Evolutionary conservation across 1,140 invertebrate species (phyloP).

Genomic region (Rhynchophorus ferrugineus): DNA sequence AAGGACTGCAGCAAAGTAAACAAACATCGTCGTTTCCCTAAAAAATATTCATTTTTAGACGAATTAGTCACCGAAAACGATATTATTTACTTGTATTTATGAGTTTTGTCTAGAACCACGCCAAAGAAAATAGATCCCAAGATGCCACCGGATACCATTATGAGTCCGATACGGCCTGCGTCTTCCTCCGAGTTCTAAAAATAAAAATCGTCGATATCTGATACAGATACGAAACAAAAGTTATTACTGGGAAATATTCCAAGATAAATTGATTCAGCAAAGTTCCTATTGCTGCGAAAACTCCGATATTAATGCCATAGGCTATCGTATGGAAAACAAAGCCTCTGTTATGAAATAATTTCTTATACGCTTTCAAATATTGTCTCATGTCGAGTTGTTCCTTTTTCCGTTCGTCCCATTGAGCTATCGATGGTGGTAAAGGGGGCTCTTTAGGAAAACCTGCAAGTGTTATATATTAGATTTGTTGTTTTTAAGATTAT

Average conservation of each 20-base stretch:
- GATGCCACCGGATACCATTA: constrained; percentile 62
- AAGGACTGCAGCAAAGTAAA: constrained; percentile 19
- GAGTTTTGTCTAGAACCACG: constrained; percentile 58
- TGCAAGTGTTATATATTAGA: too few relatives aligned
- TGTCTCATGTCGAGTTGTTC: background rate
- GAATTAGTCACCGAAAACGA: background rate
- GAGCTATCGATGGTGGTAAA: constrained; percentile 13
- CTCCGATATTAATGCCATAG: constrained; percentile 27
- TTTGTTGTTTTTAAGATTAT: too few relatives aligned
- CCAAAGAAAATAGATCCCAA: constrained; percentile 60
- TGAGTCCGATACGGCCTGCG: constrained; percentile 63
- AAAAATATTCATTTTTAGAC: constrained; percentile 6
- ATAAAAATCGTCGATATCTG: too few relatives aligned
- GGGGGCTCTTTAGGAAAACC: constrained; percentile 20
- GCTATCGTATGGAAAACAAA: constrained; percentile 25
- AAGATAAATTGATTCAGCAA: constrained; percentile 29
- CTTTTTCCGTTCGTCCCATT: constrained; percentile 10
- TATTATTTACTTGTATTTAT: constrained; percentile 40
- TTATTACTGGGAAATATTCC: constrained; percentile 27
- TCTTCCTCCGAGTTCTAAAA: constrained; percentile 42
- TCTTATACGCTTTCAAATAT: constrained; percentile 17
- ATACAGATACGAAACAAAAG: too few relatives aligned
- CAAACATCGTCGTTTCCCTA: constrained; percentile 23
- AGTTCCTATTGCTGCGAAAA: constrained; percentile 23
- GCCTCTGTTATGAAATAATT: constrained; percentile 16